These are phyloP conservation scores for Coenobita brevimanus DNA, from an alignment of 1,140 invertebrate species.

Conservation along the genomic window DNA sequence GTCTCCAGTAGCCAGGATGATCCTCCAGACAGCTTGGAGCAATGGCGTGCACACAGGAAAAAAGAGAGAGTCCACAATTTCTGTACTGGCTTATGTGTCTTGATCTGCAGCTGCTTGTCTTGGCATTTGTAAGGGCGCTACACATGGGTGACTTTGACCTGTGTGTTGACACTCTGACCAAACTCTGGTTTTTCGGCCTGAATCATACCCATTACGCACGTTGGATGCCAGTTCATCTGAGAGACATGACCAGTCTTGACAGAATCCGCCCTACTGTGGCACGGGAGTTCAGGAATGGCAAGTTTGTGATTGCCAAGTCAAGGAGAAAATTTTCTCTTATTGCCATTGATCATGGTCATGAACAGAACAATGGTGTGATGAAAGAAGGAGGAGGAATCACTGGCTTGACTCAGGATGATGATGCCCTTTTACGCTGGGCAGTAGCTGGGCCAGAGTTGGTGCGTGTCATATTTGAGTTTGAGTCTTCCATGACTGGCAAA, in stretches of 20 bases:
- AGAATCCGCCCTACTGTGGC: neutral
- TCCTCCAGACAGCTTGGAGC: no score
- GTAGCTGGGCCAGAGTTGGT: neutral
- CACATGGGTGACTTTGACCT: no score
- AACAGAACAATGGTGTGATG: neutral
- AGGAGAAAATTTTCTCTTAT: neutral
- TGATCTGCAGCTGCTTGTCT: neutral
- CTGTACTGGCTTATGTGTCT: no score
- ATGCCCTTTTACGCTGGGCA: neutral
- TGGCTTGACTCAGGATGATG: neutral
- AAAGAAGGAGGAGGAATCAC: neutral
- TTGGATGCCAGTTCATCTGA: neutral
- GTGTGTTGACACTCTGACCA: no score
- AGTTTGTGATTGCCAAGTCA: neutral
- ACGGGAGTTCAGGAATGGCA: neutral
- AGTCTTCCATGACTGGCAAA: neutral
- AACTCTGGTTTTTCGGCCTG: no score
- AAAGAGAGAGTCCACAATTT: no score
- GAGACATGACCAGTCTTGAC: neutral
- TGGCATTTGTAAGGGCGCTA: no score
- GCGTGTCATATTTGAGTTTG: neutral
- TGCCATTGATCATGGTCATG: neutral
- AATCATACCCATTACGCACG: no score
- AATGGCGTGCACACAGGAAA: no score
- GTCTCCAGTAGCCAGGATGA: no score